phyloP scores from a whole-genome alignment of 1,140 invertebrate species.

The Diabrotica undecimpunctata region DNA sequence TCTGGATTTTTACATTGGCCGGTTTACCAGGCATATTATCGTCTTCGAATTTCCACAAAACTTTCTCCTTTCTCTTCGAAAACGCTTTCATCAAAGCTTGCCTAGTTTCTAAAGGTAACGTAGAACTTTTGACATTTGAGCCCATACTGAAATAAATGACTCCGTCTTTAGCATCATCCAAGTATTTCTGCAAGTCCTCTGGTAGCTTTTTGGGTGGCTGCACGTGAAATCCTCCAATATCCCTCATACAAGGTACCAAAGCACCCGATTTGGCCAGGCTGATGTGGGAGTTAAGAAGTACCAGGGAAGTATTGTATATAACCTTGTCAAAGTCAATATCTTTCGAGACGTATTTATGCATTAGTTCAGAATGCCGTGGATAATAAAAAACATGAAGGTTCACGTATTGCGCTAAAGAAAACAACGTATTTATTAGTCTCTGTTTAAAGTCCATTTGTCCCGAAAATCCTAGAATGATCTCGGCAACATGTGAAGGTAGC shows the following conservation, averaged over 20 bases:
- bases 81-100: constrained; percentile 48
- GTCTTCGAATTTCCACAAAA: constrained; percentile 53
- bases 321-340: constrained; percentile 51
- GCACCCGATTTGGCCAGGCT: constrained; percentile 49
- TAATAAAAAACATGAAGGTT: not conserved
- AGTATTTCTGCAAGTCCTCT: constrained; percentile 50
- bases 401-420: not conserved
- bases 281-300: constrained; percentile 58
- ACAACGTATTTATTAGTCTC: constrained; percentile 46
- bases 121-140: constrained; percentile 54
- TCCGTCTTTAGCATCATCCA: constrained; percentile 52
- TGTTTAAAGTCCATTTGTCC: constrained; percentile 51
- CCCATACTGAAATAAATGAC: constrained; percentile 61
- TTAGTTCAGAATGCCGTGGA: constrained; percentile 27
- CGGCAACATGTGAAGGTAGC: constrained; percentile 45
- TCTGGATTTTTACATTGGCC: constrained; percentile 57
- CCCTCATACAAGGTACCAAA: constrained; percentile 49
- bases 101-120: constrained; percentile 45
- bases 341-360: constrained; percentile 44
- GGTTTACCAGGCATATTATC: constrained; percentile 27
- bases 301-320: constrained; percentile 50
- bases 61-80: constrained; percentile 48
- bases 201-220: constrained; percentile 32
- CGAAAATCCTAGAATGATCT: constrained; percentile 35
- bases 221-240: constrained; percentile 49